A percentile compares a stretch with the other conserved stretches of the same genome.
These are phyloP conservation scores for Mola mola DNA, from an alignment of 2,113 vertebrate species.

Conservation along the genomic window DNA sequence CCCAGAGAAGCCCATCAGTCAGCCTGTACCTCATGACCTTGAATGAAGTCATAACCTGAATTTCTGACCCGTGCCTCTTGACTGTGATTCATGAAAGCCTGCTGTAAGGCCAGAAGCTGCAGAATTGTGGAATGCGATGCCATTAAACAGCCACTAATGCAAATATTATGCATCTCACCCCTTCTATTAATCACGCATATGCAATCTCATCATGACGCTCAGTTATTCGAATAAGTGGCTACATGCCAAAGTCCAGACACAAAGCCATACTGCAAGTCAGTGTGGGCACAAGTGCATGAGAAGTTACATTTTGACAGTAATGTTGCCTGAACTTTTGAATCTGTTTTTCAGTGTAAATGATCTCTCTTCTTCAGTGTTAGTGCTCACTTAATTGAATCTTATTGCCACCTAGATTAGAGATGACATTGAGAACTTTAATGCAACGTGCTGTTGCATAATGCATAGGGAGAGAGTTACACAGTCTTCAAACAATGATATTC, in stretches of 20 bases:
- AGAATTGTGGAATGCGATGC: conserved; percentile 46
- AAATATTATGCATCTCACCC: conserved; percentile 63
- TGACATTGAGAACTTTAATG: conserved; percentile 51
- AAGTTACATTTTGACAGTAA: conserved; percentile 1
- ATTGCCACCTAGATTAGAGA: conserved; percentile 36
- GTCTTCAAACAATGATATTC: conserved; percentile 14
- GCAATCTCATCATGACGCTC: conserved; percentile 45
- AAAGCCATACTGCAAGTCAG: neutral
- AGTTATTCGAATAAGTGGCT: conserved; percentile 51
- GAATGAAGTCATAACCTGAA: conserved; percentile 65
- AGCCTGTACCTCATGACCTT: conserved; percentile 66
- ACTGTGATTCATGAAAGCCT: conserved; percentile 65
- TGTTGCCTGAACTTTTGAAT: neutral
- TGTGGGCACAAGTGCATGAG: neutral
- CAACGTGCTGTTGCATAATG: conserved; percentile 57
- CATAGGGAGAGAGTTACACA: neutral
- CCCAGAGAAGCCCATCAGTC: conserved; percentile 61
- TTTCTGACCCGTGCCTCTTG: conserved; percentile 51
- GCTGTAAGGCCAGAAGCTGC: conserved; percentile 53
- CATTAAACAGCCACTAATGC: conserved; percentile 68
- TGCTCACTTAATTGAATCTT: conserved; percentile 30
- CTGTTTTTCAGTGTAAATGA: conserved; percentile 11
- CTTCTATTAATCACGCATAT: conserved; percentile 42
- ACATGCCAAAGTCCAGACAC: conserved; percentile 8
- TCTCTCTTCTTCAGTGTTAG: conserved; percentile 23